Evolutionary conservation across 1,140 invertebrate genomes (phyloP), one percentile per base, ranked within the genome.

Genomic region (Anastrepha obliqua): DNA sequence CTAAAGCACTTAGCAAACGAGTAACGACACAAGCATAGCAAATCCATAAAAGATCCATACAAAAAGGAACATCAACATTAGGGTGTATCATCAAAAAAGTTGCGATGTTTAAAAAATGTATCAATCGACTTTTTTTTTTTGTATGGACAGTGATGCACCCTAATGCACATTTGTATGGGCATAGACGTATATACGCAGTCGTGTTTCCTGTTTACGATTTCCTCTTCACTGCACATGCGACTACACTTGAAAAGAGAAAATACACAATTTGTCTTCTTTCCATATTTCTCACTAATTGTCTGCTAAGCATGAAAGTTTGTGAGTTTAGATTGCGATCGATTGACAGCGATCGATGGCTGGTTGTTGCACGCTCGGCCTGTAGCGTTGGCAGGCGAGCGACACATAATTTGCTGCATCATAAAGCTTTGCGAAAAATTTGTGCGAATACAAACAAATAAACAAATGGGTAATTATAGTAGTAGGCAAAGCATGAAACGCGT

Each of bases 171-270:
- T 42, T 74, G 15, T 74, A 74, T 74, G 29, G 51, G 13, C 15
- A 62, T 15, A 62, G 42, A 42, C 70, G 8, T 67, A 17, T 47
- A 15, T 47, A 11, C 29, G 74, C 74, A 81, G 8, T 81, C 17
- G 13, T 55, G 47, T n/a, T 81, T 81, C 74, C 74, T 81, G 74
- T 81, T 81, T 81, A 81, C 51, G 74, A 81, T 81, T 81, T 81
- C 74, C 74, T 81, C 9, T 47, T 81, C 47, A 81, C 2, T 39
- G 5, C 64, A 39, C 64, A 67, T 20, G 13, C n/a, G 15, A 62
- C 5, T 29, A 62, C 60, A 62, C 9, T 13, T 62, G 15, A 62
- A 62, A 4, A 62, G 51, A 11, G 51, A 55, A 55, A 55, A 55
- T 29, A 29, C 29, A 55, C 51, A 13, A 15, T 51, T 17, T 74